Evolutionary conservation across 2,888 invertebrate genomes (phyloP).

Genomic region (Chironomus riparius): DNA sequence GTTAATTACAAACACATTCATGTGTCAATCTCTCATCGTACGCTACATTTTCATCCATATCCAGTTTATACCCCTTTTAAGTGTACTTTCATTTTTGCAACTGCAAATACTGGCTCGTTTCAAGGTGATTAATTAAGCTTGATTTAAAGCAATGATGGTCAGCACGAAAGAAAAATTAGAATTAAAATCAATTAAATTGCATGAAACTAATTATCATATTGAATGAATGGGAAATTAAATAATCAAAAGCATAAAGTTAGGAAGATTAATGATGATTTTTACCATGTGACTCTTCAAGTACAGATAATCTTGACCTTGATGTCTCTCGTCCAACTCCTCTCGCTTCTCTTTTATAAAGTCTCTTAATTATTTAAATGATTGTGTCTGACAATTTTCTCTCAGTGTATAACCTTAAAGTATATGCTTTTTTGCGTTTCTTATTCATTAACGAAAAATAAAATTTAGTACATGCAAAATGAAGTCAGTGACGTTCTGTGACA

Average conservation of each 20-base stretch:
- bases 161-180: background rate
- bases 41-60: no score
- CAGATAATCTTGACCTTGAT: background rate
- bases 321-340: background rate
- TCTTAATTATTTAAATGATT: background rate
- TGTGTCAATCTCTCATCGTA: no score
- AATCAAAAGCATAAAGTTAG: background rate
- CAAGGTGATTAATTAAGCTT: no score
- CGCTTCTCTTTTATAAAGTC: background rate
- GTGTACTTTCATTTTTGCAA: no score
- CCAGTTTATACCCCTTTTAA: no score
- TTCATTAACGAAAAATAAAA: no score
- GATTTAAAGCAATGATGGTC: background rate
- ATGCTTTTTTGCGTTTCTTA: no score
- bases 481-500: background rate
- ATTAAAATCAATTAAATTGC: background rate
- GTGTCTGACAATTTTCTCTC: background rate
- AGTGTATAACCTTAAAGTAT: no score
- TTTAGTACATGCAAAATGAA: background rate
- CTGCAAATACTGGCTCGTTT: no score
- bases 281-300: background rate
- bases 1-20: no score
- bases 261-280: background rate
- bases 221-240: background rate
- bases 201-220: background rate